phyloP scores from a whole-genome alignment of 2,797 vertebrate genomes.

The Carduelis carduelis region DNA sequence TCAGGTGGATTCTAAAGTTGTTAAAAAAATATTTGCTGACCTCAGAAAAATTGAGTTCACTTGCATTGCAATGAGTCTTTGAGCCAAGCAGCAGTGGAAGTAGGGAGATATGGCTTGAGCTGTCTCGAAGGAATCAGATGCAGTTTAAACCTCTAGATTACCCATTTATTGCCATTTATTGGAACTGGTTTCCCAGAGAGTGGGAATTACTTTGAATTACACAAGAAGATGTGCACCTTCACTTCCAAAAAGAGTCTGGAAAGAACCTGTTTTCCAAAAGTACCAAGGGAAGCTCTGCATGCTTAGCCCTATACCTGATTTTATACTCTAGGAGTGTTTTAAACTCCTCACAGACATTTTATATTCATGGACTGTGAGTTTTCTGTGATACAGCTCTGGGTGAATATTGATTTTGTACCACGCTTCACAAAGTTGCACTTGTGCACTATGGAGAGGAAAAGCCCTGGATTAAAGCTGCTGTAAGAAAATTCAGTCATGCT shows the following conservation, averaged over 20 bases:
- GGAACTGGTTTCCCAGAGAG: neutral
- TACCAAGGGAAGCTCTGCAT: neutral
- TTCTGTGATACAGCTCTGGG: neutral
- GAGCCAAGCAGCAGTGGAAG: neutral
- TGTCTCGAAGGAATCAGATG: rapidly evolving
- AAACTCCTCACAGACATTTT: neutral
- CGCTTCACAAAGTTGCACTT: neutral
- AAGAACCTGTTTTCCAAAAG: neutral
- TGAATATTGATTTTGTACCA: neutral
- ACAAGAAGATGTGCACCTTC: neutral
- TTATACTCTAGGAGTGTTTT: neutral
- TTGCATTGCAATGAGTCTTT: neutral
- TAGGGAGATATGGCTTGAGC: neutral
- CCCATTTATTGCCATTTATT: neutral
- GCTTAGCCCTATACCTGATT: neutral
- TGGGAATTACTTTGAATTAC: neutral
- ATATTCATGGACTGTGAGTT: neutral
- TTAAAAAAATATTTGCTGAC: neutral
- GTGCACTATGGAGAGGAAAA: neutral
- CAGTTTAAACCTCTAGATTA: neutral
- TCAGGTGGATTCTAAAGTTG: neutral
- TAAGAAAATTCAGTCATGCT: neutral
- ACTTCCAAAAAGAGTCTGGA: neutral
- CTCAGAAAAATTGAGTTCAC: neutral
- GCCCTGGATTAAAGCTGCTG: neutral